These are phyloP conservation scores for Drosophila subquinaria DNA, from an alignment of 2,888 invertebrate species.

Conservation along the genomic window DNA sequence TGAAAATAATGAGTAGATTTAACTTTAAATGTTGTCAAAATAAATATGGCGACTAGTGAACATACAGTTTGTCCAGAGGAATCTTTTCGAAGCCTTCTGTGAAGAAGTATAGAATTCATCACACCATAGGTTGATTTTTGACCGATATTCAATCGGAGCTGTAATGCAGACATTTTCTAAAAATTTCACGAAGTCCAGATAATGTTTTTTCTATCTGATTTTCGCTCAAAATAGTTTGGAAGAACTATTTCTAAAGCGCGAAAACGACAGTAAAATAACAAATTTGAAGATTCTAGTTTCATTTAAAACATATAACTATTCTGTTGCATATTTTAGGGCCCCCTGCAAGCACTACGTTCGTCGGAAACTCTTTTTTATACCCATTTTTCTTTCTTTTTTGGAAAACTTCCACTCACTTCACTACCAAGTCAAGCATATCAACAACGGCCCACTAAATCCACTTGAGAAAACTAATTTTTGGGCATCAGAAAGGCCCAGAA, in stretches of 20 bases:
- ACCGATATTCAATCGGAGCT: no score
- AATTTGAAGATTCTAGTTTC: conserved; percentile 1
- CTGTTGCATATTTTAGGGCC: conserved; percentile 31
- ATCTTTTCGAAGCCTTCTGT: no score
- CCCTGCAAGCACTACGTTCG: conserved; percentile 43
- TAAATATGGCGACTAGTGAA: no score
- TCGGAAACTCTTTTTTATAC: conserved; percentile 53
- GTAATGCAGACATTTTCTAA: no score
- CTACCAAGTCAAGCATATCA: conserved; percentile 68
- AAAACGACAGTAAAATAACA: neutral
- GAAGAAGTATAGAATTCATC: no score
- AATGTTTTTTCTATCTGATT: neutral
- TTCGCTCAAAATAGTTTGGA: neutral
- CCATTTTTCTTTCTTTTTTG: neutral
- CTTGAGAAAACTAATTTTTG: conserved; percentile 74
- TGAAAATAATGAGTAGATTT: no score
- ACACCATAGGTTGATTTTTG: no score
- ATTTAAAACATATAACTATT: neutral
- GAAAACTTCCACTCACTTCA: conserved; percentile 62
- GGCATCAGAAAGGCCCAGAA: conserved; percentile 69
- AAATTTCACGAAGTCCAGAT: no score
- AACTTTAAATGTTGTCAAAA: no score
- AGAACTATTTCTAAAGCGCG: neutral
- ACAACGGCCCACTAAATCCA: conserved; percentile 51
- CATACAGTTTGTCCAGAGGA: no score